Evolutionary conservation across 2,113 vertebrate genomes (phyloP).

Genomic region (Pomatorhinus ruficollis): DNA sequence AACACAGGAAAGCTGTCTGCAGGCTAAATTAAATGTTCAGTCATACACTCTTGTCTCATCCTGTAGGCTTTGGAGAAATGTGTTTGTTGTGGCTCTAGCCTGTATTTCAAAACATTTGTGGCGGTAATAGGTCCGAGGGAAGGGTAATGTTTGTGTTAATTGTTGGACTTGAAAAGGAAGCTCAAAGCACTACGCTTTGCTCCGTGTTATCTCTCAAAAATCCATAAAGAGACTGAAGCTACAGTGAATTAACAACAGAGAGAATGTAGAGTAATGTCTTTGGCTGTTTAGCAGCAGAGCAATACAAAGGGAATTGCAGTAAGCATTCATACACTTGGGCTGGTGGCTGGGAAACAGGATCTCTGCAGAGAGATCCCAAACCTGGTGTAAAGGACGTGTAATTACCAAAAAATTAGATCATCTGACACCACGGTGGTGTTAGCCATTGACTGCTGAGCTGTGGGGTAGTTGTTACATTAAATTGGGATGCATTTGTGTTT

Average conservation of each 20-base stretch:
- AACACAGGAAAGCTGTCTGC: not conserved
- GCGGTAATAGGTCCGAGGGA: not conserved
- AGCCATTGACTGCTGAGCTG: not conserved
- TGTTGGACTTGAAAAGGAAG: not conserved
- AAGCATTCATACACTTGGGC: not conserved
- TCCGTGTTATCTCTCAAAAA: not conserved
- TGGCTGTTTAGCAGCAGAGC: not conserved
- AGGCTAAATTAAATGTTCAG: not conserved
- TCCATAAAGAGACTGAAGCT: not conserved
- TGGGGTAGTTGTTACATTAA: not conserved
- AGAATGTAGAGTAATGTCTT: not conserved
- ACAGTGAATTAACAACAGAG: not conserved
- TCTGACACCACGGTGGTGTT: not conserved
- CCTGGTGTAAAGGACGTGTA: not conserved
- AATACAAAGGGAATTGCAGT: not conserved
- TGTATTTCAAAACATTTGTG: not conserved
- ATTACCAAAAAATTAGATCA: not conserved
- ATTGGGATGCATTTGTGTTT: not conserved
- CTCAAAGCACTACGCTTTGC: not conserved
- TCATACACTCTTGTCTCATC: not conserved
- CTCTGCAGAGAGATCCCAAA: not conserved
- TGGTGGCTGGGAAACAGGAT: not conserved
- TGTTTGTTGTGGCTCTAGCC: slow-evolving; percentile 34
- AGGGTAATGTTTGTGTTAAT: not conserved
- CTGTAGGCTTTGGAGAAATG: not conserved